These are phyloP conservation scores for Saccopteryx bilineata DNA, from an alignment of 2,113 vertebrate species.

Conservation along the genomic window DNA sequence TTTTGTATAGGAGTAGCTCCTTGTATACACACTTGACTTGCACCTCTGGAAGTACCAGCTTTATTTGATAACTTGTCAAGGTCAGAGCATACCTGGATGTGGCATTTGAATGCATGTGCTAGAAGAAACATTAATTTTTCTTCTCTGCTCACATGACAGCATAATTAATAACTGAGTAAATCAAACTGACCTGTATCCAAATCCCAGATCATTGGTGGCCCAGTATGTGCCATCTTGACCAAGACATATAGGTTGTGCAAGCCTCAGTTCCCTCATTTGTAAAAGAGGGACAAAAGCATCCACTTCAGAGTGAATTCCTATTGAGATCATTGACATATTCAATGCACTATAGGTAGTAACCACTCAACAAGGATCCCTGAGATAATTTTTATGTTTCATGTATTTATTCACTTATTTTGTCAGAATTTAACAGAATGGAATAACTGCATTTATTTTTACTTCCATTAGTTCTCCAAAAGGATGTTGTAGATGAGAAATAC, in stretches of 20 bases:
- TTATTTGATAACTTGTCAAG: slow-evolving; percentile 33
- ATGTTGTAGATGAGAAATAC: background rate
- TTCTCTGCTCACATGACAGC: background rate
- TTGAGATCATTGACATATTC: background rate
- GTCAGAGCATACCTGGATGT: background rate
- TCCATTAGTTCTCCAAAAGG: background rate
- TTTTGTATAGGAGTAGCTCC: background rate
- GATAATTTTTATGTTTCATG: background rate
- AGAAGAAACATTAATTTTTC: background rate
- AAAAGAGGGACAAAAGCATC: background rate
- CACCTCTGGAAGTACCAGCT: background rate
- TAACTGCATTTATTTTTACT: background rate
- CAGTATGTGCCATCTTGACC: background rate
- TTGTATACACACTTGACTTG: background rate
- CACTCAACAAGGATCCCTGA: background rate
- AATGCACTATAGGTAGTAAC: background rate
- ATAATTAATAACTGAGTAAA: background rate
- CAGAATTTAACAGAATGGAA: background rate
- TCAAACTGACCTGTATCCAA: slow-evolving; percentile 17
- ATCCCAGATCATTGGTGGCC: slow-evolving; percentile 5
- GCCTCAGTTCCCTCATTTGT: background rate
- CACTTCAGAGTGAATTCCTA: background rate
- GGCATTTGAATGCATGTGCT: background rate
- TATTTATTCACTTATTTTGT: background rate
- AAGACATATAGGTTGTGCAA: background rate